These are phyloP conservation scores for Microplitis manilae DNA, from an alignment of 2,888 invertebrate species.

Conservation along the genomic window DNA sequence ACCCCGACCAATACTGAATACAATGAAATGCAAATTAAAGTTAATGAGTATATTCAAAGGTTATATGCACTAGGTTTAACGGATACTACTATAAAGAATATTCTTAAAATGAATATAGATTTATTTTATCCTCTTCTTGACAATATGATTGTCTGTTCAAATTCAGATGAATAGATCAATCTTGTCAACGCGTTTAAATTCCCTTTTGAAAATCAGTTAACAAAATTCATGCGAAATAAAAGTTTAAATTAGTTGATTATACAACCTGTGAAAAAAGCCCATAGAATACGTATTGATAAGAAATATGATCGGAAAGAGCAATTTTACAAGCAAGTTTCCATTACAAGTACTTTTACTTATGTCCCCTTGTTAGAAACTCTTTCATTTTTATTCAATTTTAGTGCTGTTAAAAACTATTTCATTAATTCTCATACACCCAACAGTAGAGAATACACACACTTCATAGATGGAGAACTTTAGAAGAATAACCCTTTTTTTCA, in stretches of 20 bases:
- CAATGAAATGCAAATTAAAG: no score
- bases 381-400: conserved; percentile 35
- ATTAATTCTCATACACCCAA: conserved; percentile 11
- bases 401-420: conserved; percentile 12
- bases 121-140: no score
- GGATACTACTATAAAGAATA: no score
- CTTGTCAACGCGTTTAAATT: no score
- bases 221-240: conserved; percentile 32
- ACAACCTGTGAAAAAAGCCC: conserved; percentile 36
- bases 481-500: no score
- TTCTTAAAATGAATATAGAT: no score
- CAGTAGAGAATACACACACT: not conserved
- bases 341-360: conserved; percentile 46
- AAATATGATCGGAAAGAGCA: conserved; percentile 28
- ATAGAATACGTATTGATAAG: conserved; percentile 37
- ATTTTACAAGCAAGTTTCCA: conserved; percentile 29
- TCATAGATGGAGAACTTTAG: no score
- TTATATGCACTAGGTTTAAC: no score
- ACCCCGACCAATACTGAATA: no score
- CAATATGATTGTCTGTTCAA: no score
- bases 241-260: conserved; percentile 20
- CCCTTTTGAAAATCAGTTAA: not conserved
- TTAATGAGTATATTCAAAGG: no score
- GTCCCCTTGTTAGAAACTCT: conserved; percentile 44
- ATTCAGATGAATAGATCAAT: no score